phyloP scores from a whole-genome alignment of 64 coral and sea anemone genomes.

The Catalaphyllia jardinei region DNA sequence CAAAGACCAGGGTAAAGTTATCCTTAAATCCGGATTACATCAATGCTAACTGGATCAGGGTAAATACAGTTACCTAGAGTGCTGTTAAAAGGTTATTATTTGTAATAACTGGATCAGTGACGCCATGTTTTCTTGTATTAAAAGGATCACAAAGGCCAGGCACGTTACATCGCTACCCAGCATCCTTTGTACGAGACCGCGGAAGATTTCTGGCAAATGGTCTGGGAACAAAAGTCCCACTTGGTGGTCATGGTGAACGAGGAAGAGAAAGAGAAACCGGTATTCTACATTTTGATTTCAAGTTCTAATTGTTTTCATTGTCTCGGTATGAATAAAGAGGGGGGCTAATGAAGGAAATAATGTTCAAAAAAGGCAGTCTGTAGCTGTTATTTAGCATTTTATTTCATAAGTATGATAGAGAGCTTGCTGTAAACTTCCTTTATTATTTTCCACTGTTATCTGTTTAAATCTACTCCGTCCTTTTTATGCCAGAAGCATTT shows the following conservation, averaged over 20 bases:
- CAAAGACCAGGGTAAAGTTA: constrained; percentile 69
- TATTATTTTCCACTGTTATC: too few species aligned
- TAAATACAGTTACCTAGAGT: background rate
- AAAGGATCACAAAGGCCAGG: constrained; percentile 92
- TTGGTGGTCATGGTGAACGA: constrained; percentile 91
- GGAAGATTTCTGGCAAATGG: constrained; percentile 92
- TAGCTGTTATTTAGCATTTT: too few species aligned
- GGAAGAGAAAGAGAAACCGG: constrained; percentile 71
- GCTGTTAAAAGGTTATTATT: background rate
- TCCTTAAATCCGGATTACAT: constrained; percentile 83
- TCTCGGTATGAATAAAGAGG: background rate
- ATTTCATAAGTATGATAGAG: too few species aligned
- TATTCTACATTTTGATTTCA: background rate
- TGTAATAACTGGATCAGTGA: background rate
- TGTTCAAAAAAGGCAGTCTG: too few species aligned
- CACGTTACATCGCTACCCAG: constrained; percentile 85
- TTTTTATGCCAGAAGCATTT: too few species aligned
- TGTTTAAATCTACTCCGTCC: too few species aligned
- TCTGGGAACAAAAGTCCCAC: constrained; percentile 71
- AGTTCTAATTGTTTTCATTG: background rate
- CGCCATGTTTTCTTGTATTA: background rate
- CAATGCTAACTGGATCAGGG: constrained; percentile 82
- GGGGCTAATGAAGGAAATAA: background rate
- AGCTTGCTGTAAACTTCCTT: too few species aligned
- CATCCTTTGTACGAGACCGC: constrained; percentile 84